Evolutionary conservation across 2,797 vertebrate genomes (phyloP).

Genomic region (Chloroceryle amazona): DNA sequence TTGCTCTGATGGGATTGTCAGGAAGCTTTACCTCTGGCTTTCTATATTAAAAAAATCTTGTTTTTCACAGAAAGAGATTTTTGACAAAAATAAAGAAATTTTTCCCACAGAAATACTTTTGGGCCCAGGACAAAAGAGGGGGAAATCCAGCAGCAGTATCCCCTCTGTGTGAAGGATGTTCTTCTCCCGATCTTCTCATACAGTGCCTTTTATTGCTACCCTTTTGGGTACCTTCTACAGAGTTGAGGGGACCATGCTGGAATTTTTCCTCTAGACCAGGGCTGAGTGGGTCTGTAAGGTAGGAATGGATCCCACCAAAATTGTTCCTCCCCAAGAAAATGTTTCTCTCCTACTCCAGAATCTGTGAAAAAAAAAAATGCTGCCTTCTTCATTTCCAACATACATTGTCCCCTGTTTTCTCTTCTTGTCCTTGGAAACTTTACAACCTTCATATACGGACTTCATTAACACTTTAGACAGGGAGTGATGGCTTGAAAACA

Average conservation of each 20-base stretch:
- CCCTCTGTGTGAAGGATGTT: not conserved
- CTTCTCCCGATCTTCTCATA: not conserved
- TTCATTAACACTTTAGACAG: not conserved
- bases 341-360: not conserved
- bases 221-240: not conserved
- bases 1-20: too few species aligned
- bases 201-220: not conserved
- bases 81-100: not conserved
- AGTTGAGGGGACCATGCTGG: not conserved
- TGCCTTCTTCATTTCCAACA: not conserved
- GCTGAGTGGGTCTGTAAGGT: rapidly evolving
- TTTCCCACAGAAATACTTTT: not conserved
- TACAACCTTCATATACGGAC: rapidly evolving
- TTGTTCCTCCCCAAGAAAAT: rapidly evolving
- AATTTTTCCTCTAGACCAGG: not conserved
- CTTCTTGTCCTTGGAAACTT: not conserved
- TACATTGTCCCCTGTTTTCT: not conserved
- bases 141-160: not conserved
- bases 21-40: too few species aligned
- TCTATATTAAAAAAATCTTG: too few species aligned
- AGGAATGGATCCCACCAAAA: not conserved
- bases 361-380: not conserved
- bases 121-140: not conserved
- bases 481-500: not conserved
- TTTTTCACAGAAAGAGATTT: not conserved